phyloP scores from a whole-genome alignment of 2,797 vertebrate genomes.

The Peromyscus attwateri region DNA sequence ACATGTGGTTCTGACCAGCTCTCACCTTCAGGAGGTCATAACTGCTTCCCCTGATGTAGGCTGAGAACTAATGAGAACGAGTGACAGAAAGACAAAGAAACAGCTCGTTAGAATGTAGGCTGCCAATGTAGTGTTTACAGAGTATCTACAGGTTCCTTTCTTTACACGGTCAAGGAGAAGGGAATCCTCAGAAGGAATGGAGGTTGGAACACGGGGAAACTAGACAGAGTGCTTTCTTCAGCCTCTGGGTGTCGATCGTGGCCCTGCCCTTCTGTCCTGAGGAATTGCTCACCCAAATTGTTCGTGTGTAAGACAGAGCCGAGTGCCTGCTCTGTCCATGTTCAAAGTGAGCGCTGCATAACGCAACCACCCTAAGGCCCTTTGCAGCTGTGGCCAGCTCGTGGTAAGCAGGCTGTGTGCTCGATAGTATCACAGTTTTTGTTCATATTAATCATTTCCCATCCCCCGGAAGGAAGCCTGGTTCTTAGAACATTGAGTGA shows the following conservation, averaged over 20 bases:
- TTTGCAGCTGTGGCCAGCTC: background rate
- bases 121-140: background rate
- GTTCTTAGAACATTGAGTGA: background rate
- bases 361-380: background rate
- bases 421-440: background rate
- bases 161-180: background rate
- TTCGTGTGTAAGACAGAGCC: background rate
- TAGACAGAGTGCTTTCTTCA: background rate
- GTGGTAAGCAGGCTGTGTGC: fast-evolving
- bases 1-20: background rate
- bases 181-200: background rate
- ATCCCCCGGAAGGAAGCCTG: background rate
- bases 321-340: background rate
- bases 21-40: background rate
- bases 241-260: background rate
- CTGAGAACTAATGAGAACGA: background rate
- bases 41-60: background rate
- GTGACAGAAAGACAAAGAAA: background rate
- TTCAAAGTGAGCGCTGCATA: background rate
- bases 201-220: background rate
- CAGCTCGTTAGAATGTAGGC: background rate
- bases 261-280: background rate
- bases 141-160: background rate
- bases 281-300: background rate
- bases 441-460: background rate